Evolutionary conservation across 2,888 invertebrate species (phyloP).

Genomic region (Drosophila atripex): DNA sequence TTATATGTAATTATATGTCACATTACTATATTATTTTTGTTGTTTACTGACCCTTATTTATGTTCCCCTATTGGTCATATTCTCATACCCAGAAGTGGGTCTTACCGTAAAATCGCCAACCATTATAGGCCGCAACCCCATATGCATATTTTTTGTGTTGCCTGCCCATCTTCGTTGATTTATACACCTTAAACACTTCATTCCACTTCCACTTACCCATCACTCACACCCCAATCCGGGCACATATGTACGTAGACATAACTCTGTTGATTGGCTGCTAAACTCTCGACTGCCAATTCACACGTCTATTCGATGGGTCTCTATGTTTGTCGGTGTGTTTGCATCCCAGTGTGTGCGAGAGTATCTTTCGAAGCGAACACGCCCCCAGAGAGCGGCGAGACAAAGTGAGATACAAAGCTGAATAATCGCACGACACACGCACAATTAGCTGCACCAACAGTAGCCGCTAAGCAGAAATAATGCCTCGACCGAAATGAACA

Average conservation of each 20-base stretch:
- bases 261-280: slow-evolving; percentile 57
- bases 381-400: slow-evolving; percentile 60
- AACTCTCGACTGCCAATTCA: slow-evolving; percentile 49
- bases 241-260: slow-evolving; percentile 40
- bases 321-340: slow-evolving; percentile 20
- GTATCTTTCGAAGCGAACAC: slow-evolving; percentile 56
- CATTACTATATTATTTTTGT: background rate
- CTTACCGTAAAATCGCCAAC: slow-evolving; percentile 52
- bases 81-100: slow-evolving; percentile 5
- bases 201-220: slow-evolving; percentile 22
- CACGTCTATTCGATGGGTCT: slow-evolving; percentile 45
- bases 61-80: background rate
- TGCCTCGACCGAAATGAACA: slow-evolving; percentile 38
- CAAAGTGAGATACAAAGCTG: slow-evolving; percentile 71
- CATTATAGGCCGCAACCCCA: slow-evolving; percentile 11
- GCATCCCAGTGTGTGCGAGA: slow-evolving; percentile 17
- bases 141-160: slow-evolving; percentile 23
- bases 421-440: slow-evolving; percentile 62
- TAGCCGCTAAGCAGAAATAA: slow-evolving; percentile 49
- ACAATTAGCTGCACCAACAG: slow-evolving; percentile 58
- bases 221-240: slow-evolving; percentile 11
- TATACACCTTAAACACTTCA: slow-evolving; percentile 39
- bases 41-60: background rate
- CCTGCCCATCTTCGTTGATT: slow-evolving; percentile 22
- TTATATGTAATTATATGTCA: background rate